Evolutionary conservation across 2,888 invertebrate genomes (phyloP), one percentile per base, ranked within the genome.

Genomic region (Mesochorus sp.): DNA sequence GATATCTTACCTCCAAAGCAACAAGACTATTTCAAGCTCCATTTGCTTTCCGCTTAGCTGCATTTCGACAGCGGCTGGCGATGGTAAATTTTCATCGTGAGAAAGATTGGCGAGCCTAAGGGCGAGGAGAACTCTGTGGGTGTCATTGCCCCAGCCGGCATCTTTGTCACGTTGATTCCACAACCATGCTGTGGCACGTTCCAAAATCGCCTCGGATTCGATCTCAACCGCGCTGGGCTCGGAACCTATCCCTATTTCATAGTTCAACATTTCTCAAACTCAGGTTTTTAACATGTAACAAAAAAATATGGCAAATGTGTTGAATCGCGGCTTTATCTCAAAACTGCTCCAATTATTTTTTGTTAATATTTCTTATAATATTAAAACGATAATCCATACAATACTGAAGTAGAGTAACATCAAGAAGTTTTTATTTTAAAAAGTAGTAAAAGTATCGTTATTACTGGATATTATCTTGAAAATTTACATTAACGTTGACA

Each of bases 101-200:
- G 94, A 93, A 74, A 94, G 92, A 85, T 94, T 93, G 42, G 92
- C 92, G 84, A 95, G 93, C 91, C 96, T 95, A 72, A 97, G 92
- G 31, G 97, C 96, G 44, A 96, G 93, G 87, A 97, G 93, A 1
- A 96, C 96, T 85, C 95, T 95, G 80, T 97, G 95, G 0, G 97
- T 97, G 86, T 96, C 96, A 84, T 96, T 96, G 37, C 94, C 95
- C 96, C 96, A 97, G 3, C 96, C 96, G 93, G 95, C 95, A 88
- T 96, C 95, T 1, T 93, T 92, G 83, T 94, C 94, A 21, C 96
- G 93, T 84, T 96, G 95, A 82, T 94, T 93, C 87, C 95, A 93
- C 19, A 96, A 91, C 93, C 96, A 96, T 82, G 95, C 93, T 72
- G 95, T 91, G 0, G 96, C 96, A 83, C 93, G 93, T 85, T 94